Percentiles rank a stretch among this genome's conserved stretches.
phyloP scores from a whole-genome alignment of 2,797 vertebrate species.

The Sebastes steindachneri region DNA sequence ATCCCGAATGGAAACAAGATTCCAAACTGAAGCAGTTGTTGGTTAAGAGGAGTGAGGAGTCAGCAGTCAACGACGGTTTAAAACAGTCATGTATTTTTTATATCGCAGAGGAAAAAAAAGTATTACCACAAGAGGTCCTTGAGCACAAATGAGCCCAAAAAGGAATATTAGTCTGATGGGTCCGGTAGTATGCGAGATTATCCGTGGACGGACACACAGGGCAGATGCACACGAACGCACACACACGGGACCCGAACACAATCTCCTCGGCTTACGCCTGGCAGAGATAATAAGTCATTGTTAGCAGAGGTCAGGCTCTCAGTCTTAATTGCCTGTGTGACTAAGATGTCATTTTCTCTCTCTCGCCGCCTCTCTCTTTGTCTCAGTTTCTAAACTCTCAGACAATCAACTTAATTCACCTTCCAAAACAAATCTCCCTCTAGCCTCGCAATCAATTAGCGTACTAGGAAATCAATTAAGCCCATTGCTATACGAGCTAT shows the following conservation, averaged over 20 bases:
- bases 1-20: too few species aligned
- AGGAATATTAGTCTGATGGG: neutral
- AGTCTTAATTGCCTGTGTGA: slow-evolving; percentile 40
- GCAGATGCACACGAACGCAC: neutral
- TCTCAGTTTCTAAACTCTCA: slow-evolving; percentile 47
- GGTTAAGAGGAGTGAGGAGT: too few species aligned
- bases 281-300: slow-evolving; percentile 9
- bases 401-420: slow-evolving; percentile 47
- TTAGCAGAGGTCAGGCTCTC: slow-evolving; percentile 35
- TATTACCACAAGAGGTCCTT: neutral
- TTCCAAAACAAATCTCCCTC: slow-evolving; percentile 57
- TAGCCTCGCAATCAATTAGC: slow-evolving; percentile 62
- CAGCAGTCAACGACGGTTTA: neutral
- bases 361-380: neutral
- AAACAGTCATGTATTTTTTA: too few species aligned
- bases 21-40: too few species aligned
- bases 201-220: neutral
- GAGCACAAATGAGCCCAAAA: neutral
- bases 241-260: neutral
- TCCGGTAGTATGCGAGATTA: neutral
- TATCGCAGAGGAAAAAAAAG: too few species aligned
- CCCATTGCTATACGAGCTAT: slow-evolving; percentile 57
- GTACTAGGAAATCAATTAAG: slow-evolving; percentile 67
- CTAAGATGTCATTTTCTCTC: slow-evolving; percentile 21
- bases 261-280: neutral